Percentiles rank a stretch among this genome's conserved stretches.
Evolutionary conservation across 2,797 vertebrate species (phyloP).

Genomic region (Saxicola maurus): DNA sequence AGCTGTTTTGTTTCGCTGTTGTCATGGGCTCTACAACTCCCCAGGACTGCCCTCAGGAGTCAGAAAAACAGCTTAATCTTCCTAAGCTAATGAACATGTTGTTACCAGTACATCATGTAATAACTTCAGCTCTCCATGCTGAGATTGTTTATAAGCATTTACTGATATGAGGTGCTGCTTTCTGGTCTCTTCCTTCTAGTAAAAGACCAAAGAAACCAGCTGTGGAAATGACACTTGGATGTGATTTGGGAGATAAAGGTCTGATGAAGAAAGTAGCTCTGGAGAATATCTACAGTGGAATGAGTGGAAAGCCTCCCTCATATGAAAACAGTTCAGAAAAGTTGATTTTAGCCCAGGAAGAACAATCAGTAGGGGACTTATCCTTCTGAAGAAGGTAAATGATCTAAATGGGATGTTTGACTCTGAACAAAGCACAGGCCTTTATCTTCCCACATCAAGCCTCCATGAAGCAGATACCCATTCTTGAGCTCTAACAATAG

Average conservation of each 20-base stretch:
- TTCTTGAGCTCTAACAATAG: background rate
- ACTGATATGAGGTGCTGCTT: background rate
- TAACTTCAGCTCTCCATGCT: background rate
- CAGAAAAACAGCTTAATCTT: background rate
- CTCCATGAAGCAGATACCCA: background rate
- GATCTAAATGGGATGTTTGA: background rate
- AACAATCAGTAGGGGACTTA: background rate
- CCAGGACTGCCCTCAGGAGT: background rate
- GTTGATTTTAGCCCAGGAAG: background rate
- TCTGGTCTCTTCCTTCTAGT: background rate
- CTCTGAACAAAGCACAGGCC: background rate
- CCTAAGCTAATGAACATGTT: background rate
- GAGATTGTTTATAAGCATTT: background rate
- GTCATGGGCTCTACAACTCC: background rate
- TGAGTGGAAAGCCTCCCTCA: background rate
- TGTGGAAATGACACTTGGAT: background rate
- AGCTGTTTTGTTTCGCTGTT: background rate
- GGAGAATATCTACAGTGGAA: background rate
- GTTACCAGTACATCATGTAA: background rate
- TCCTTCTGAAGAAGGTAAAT: background rate
- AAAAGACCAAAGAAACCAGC: background rate
- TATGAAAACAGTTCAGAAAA: background rate
- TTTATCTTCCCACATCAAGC: fast-evolving
- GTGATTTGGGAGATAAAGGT: background rate
- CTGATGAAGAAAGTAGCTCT: background rate